Conservation (phyloP, 1,140 invertebrate species). For the Helicoverpa zea region DNA sequence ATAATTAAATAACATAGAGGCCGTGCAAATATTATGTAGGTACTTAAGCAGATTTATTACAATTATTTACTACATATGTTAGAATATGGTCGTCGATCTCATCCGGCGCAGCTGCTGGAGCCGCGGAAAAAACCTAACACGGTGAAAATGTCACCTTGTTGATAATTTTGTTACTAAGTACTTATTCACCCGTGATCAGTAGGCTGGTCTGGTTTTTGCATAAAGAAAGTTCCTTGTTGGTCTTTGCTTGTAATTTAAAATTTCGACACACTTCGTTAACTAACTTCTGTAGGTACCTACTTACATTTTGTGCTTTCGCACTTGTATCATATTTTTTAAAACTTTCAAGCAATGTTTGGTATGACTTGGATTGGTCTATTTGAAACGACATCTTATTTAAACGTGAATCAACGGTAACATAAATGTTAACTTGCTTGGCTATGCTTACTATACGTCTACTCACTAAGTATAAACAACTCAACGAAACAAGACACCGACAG, state of each 20-base stretch:
- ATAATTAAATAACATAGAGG: too few relatives aligned
- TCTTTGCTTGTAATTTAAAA: constrained; percentile 64
- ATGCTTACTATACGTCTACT: constrained; percentile 58
- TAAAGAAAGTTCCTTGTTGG: constrained; percentile 56
- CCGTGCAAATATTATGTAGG: too few relatives aligned
- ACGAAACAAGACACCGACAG: background rate
- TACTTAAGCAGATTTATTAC: too few relatives aligned
- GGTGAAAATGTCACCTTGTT: too few relatives aligned
- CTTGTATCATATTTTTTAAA: constrained; percentile 62
- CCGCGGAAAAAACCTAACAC: too few relatives aligned
- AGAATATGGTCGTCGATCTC: too few relatives aligned
- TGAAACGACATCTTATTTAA: constrained; percentile 49
- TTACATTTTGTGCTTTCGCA: constrained; percentile 59
- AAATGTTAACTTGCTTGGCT: constrained; percentile 56
- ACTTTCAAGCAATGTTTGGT: constrained; percentile 63
- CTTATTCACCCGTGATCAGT: too few relatives aligned
- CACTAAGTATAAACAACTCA: background rate
- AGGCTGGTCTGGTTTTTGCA: too few relatives aligned
- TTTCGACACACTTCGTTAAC: constrained; percentile 64
- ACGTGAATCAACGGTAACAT: constrained; percentile 53
- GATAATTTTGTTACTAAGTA: too few relatives aligned
- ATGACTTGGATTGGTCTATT: constrained; percentile 63
- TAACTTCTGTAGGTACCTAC: constrained; percentile 55
- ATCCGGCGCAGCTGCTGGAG: too few relatives aligned
- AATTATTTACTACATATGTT: too few relatives aligned